Evolutionary conservation across 2,797 vertebrate species (phyloP).

Genomic region (Poeciliopsis turneri): DNA sequence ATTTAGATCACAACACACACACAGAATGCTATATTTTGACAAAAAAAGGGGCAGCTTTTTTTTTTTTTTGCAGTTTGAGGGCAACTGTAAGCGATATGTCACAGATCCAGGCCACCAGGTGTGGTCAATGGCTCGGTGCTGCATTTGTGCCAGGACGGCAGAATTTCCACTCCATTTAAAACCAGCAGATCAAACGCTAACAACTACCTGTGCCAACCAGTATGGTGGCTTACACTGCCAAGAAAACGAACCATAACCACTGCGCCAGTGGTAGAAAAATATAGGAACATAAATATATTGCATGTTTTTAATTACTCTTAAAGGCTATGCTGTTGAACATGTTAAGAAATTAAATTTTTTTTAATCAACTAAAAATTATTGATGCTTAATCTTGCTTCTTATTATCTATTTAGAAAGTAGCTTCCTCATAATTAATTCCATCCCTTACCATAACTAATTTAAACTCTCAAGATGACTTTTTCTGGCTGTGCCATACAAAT

Average conservation of each 20-base stretch:
- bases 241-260: slow-evolving; percentile 20
- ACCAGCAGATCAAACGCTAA: slow-evolving; percentile 37
- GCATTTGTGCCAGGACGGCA: slow-evolving; percentile 24
- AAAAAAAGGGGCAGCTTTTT: not conserved
- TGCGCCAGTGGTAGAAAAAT: not conserved
- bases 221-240: slow-evolving; percentile 19
- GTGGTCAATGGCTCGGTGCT: slow-evolving; percentile 23
- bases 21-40: not conserved
- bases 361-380: not conserved
- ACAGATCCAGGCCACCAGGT: slow-evolving; percentile 6
- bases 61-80: not conserved
- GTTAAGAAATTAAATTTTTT: not conserved
- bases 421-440: not conserved
- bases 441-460: not conserved
- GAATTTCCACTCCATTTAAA: slow-evolving; percentile 58
- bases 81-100: not conserved
- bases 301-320: not conserved
- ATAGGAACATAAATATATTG: slow-evolving; percentile 1
- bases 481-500: not conserved
- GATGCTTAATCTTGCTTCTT: not conserved
- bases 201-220: slow-evolving; percentile 30
- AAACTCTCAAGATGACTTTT: not conserved
- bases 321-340: not conserved
- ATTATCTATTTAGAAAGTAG: not conserved
- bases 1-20: not conserved